These are phyloP conservation scores for Hypothenemus hampei DNA, from an alignment of 1,140 invertebrate genomes.

Conservation along the genomic window DNA sequence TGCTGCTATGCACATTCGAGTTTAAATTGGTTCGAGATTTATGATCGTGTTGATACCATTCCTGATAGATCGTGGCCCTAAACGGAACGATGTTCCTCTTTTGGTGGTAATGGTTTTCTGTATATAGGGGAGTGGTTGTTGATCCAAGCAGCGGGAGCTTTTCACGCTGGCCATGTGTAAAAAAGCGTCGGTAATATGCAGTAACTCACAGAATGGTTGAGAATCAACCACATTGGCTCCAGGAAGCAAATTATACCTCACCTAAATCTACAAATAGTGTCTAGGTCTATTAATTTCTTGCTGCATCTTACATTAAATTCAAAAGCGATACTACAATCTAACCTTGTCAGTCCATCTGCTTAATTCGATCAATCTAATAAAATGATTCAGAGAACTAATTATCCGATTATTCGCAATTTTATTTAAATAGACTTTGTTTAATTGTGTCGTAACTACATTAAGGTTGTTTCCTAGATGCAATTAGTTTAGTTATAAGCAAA, in stretches of 20 bases:
- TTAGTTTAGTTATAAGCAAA: conserved; percentile 20
- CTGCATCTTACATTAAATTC: too few relatives aligned
- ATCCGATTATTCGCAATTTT: conserved; percentile 14
- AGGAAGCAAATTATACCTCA: conserved; percentile 7
- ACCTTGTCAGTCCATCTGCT: conserved; percentile 2
- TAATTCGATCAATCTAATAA: conserved; percentile 19
- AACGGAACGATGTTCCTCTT: too few relatives aligned
- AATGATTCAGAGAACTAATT: conserved; percentile 21
- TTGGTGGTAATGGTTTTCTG: conserved; percentile 17
- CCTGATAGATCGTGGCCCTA: background rate
- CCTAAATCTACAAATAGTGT: too few relatives aligned
- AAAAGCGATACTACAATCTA: background rate
- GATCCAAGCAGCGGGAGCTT: conserved; percentile 18
- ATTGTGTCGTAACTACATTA: conserved; percentile 17
- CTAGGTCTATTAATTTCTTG: too few relatives aligned
- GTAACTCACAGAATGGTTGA: conserved; percentile 20
- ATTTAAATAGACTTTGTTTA: conserved; percentile 21
- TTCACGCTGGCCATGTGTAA: conserved; percentile 21
- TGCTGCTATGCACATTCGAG: too few relatives aligned
- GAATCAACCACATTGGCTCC: conserved; percentile 7
- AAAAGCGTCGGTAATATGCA: conserved; percentile 24
- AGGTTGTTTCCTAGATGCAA: conserved; percentile 24
- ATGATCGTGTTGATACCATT: too few relatives aligned
- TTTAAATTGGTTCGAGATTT: background rate
- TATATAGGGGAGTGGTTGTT: conserved; percentile 20